Base-by-base conservation (phyloP, 2,113 vertebrate genomes). In the Hirundichthys speculiger region DNA sequence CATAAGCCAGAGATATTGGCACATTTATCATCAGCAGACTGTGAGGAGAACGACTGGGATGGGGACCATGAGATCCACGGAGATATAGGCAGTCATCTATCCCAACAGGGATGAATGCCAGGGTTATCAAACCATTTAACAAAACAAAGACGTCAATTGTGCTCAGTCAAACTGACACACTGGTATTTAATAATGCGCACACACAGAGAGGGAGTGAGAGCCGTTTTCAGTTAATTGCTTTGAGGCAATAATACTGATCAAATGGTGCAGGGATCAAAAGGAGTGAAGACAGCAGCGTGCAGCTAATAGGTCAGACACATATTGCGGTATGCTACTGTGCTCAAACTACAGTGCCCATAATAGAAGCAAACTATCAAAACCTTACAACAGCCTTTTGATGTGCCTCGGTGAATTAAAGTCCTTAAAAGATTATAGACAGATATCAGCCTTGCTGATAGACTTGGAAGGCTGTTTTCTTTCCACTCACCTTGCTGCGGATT, bases 91-190 rank as follows among this genome's bases (percentile, higher is more conserved):
- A 45, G 68, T 81, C 65, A 38, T 79, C 73, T 73, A 59, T 73
- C 73, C 58, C 38, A 43, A 51, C 50, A 54, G 77, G 72, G 63
- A 83, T 38, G 24, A 82, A 67, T 54, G 73, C 65, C 72, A 75
- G 66, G 50, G 72, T 76, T 76, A 83, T 75, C 80, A 74, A 83
- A 75, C 73, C 42, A 16, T 70, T 82, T 77, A 71, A 61, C 41
- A 40, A 72, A 83, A 94, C 90, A 92, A 92, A 93, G 91, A 77
- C 74, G 80, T 77, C 81, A 76, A 86, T 86, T 88, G 84, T 88
- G 41, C 78, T 75, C 70, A 68, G 88, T 90, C 86, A 88, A 74
- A 90, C 83, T 64, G 24, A 77, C 84, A 87, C 83, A 64, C 79
- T 81, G 86, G 77, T 82, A 76, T 92, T 92, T 86, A 82, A 91